phyloP scores from a whole-genome alignment of 2,797 vertebrate genomes.

The Sus cebifrons region DNA sequence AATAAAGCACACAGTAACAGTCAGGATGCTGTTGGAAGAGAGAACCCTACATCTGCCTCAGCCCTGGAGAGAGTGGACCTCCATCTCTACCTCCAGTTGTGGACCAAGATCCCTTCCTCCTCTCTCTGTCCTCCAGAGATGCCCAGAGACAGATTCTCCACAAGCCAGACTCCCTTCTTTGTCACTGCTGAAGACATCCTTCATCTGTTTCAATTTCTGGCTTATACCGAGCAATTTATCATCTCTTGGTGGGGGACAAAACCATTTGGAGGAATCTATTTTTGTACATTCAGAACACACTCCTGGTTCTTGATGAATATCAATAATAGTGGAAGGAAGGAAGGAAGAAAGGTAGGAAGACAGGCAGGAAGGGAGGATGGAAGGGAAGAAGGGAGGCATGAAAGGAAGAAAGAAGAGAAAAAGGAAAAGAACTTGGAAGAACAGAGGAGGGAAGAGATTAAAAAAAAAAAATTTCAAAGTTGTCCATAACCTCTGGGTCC shows the following conservation, averaged over 20 bases:
- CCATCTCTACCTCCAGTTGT: accelerated
- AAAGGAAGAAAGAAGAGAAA: background rate
- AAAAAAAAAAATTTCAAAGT: background rate
- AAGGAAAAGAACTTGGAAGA: background rate
- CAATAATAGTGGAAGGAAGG: background rate
- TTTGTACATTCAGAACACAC: background rate
- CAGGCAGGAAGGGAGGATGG: too few species aligned
- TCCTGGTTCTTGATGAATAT: background rate
- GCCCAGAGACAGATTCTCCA: too few species aligned
- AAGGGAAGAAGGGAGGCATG: accelerated
- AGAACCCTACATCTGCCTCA: accelerated
- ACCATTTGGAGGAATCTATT: background rate
- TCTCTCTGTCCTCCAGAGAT: background rate
- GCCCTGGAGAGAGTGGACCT: accelerated
- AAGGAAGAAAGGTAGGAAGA: too few species aligned
- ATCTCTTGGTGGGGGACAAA: background rate
- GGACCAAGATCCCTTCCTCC: accelerated
- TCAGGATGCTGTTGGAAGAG: background rate
- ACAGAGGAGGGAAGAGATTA: background rate
- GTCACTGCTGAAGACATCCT: background rate
- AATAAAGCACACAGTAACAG: too few species aligned
- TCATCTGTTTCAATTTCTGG: conserved; percentile 50
- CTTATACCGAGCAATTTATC: conserved; percentile 1
- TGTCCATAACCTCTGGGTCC: background rate
- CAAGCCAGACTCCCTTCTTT: background rate